Evolutionary conservation across 2,113 vertebrate genomes (phyloP).

Genomic region (Ramphastos sulfuratus): DNA sequence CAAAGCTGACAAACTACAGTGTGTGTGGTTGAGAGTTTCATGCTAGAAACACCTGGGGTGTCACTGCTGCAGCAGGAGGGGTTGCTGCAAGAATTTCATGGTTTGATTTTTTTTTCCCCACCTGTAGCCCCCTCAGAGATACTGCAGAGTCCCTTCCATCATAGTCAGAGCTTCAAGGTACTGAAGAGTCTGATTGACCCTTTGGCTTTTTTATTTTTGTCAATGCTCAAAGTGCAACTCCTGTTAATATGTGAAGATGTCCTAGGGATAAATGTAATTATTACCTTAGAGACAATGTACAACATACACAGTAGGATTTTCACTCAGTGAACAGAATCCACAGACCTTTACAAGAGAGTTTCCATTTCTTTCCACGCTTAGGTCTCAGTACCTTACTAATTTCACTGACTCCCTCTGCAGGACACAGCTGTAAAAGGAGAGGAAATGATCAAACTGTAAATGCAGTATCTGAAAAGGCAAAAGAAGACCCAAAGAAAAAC

Average conservation of each 20-base stretch:
- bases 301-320: neutral
- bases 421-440: conserved; percentile 9
- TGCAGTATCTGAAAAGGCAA: neutral
- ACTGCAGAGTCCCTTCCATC: neutral
- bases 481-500: neutral
- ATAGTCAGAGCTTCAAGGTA: neutral
- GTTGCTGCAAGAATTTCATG: neutral
- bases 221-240: neutral
- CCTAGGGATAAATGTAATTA: neutral
- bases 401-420: conserved; percentile 54
- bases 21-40: neutral
- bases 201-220: neutral
- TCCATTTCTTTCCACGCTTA: neutral
- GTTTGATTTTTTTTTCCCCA: neutral
- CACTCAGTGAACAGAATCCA: neutral
- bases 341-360: neutral
- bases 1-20: neutral
- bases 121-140: neutral
- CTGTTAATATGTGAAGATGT: neutral
- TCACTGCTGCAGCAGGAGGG: neutral
- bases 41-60: neutral
- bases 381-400: neutral
- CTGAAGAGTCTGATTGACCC: neutral
- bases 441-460: neutral
- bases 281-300: neutral